Conservation (phyloP, 2,113 vertebrate species). For the Columba livia region DNA sequence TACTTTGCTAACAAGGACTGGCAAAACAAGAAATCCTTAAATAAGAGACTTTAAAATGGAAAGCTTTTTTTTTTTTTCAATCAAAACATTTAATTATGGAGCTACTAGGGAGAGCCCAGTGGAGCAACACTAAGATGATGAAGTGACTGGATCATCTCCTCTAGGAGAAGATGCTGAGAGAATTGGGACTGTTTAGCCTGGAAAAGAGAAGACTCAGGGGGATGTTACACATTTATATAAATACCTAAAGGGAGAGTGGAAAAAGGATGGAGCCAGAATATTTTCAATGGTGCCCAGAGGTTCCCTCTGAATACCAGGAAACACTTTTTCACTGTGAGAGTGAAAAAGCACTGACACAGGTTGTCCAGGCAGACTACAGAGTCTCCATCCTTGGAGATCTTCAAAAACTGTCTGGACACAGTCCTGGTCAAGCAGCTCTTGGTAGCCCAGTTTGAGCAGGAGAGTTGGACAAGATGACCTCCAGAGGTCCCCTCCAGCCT, state of each 20-base stretch:
- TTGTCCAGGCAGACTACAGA: background rate
- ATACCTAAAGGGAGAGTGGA: background rate
- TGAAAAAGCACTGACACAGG: background rate
- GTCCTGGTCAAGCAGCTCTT: background rate
- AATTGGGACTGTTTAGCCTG: no score
- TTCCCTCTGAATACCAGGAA: background rate
- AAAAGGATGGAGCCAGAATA: background rate
- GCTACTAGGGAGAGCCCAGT: background rate
- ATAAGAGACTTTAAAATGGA: background rate
- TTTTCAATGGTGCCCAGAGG: background rate
- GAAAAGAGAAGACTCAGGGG: no score
- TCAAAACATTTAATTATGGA: background rate
- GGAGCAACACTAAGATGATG: background rate
- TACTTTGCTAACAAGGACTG: background rate
- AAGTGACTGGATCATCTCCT: no score
- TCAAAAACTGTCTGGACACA: background rate
- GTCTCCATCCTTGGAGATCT: background rate
- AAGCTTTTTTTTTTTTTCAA: background rate
- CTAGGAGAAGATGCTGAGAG: no score
- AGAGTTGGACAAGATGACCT: background rate
- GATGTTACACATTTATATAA: background rate
- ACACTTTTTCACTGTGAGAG: background rate
- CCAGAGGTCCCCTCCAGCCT: background rate
- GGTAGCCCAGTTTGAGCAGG: background rate
- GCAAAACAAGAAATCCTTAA: background rate